These are phyloP conservation scores for Anthophora plumipes DNA, from an alignment of 2,888 invertebrate species.

Conservation along the genomic window DNA sequence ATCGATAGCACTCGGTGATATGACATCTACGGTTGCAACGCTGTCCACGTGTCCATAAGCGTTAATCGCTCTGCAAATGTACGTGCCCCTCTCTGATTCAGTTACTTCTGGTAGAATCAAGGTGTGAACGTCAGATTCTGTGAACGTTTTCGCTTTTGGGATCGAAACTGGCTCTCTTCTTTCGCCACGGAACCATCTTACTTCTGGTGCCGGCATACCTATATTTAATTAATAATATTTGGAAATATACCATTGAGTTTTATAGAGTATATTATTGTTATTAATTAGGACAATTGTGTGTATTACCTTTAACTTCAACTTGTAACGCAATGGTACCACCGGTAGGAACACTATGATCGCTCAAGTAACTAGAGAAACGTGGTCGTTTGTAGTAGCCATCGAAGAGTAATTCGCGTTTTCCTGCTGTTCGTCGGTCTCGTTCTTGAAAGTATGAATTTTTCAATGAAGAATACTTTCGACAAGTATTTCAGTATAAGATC, in stretches of 20 bases:
- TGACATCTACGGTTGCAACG: slow-evolving; percentile 90
- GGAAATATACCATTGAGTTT: neutral
- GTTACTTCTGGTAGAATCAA: slow-evolving; percentile 90
- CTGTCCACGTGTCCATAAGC: slow-evolving; percentile 90
- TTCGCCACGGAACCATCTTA: slow-evolving; percentile 90
- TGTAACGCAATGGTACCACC: slow-evolving; percentile 94
- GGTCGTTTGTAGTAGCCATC: slow-evolving; percentile 84
- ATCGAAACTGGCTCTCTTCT: slow-evolving; percentile 86
- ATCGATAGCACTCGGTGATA: slow-evolving; percentile 86
- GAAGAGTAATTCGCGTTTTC: slow-evolving; percentile 62
- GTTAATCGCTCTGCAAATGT: slow-evolving; percentile 91
- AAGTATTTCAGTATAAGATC: too few relatives aligned
- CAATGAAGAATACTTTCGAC: neutral
- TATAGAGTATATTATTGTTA: neutral
- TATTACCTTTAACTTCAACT: slow-evolving; percentile 90
- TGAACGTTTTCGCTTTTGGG: slow-evolving; percentile 89
- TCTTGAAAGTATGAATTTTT: slow-evolving; percentile 37
- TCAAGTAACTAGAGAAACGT: slow-evolving; percentile 89
- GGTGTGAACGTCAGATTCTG: slow-evolving; percentile 90
- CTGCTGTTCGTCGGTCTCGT: slow-evolving; percentile 39
- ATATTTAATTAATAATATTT: neutral
- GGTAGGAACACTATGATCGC: slow-evolving; percentile 90
- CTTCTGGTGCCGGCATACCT: slow-evolving; percentile 87
- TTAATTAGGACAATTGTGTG: too few relatives aligned
- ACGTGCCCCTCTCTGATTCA: slow-evolving; percentile 88